These are phyloP conservation scores for Uropsilus gracilis DNA, from an alignment of 2,113 vertebrate species.

Conservation along the genomic window DNA sequence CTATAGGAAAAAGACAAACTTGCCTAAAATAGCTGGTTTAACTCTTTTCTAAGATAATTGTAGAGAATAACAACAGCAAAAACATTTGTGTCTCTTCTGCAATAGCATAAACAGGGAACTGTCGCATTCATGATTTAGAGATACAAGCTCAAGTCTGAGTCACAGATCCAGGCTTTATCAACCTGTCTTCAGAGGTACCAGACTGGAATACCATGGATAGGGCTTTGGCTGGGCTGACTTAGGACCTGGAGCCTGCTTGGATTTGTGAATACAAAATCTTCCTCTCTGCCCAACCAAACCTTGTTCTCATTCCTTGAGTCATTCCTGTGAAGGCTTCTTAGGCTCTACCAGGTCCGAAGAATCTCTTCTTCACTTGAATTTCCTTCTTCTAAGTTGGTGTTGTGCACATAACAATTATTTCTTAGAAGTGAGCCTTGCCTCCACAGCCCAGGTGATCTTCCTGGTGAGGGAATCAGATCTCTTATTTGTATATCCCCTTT, in stretches of 20 bases:
- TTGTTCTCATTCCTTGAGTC: neutral
- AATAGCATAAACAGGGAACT: neutral
- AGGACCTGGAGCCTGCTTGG: neutral
- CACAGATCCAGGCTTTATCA: neutral
- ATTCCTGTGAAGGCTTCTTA: neutral
- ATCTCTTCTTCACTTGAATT: neutral
- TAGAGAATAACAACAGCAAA: neutral
- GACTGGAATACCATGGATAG: neutral
- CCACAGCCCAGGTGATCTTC: neutral
- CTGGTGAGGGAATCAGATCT: neutral
- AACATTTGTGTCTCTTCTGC: neutral
- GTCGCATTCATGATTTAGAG: neutral
- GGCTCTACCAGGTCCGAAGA: neutral
- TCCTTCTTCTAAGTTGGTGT: neutral
- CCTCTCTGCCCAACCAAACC: neutral
- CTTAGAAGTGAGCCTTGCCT: neutral
- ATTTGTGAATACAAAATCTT: neutral
- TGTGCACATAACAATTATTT: neutral
- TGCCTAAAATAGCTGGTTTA: neutral
- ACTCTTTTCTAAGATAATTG: slow-evolving; percentile 44
- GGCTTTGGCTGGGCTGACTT: neutral
- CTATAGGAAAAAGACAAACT: neutral
- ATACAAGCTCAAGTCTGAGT: neutral
- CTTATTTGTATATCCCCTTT: neutral
- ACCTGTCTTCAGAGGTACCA: neutral